Evolutionary conservation across 2,888 invertebrate species (phyloP).

Genomic region (Malthinus flaveolus): DNA sequence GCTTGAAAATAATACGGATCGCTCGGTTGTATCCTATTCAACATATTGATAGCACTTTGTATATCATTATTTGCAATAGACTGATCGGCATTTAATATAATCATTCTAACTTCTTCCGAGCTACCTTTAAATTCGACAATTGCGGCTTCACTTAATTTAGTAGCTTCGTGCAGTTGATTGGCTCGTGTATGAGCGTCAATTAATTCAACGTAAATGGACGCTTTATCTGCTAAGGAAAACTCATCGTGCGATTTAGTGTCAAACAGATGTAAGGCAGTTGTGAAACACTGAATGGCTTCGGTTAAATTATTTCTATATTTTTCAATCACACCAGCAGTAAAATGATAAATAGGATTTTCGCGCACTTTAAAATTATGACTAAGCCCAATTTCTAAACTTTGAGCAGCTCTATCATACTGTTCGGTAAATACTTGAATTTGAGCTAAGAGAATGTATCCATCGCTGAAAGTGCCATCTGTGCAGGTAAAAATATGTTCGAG

Average conservation of each 20-base stretch:
- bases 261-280: slow-evolving; percentile 71
- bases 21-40: slow-evolving; percentile 75
- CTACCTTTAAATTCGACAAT: slow-evolving; percentile 74
- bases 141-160: slow-evolving; percentile 76
- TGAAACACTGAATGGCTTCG: slow-evolving; percentile 75
- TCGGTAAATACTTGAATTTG: slow-evolving; percentile 77
- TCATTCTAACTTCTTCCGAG: slow-evolving; percentile 81
- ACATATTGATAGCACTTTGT: slow-evolving; percentile 77
- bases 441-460: slow-evolving; percentile 84
- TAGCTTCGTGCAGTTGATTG: slow-evolving; percentile 77
- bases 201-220: slow-evolving; percentile 85
- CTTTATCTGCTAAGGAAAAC: slow-evolving; percentile 71
- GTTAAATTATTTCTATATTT: slow-evolving; percentile 72
- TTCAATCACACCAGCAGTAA: slow-evolving; percentile 81
- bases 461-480: slow-evolving; percentile 77
- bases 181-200: slow-evolving; percentile 74
- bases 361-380: slow-evolving; percentile 92
- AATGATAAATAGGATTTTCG: slow-evolving; percentile 88
- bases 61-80: slow-evolving; percentile 79
- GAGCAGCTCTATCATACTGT: slow-evolving; percentile 75
- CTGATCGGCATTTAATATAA: slow-evolving; percentile 84
- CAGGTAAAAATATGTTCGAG: slow-evolving; percentile 74
- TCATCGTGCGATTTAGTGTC: slow-evolving; percentile 57
- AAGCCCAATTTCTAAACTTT: slow-evolving; percentile 85
- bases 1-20: slow-evolving; percentile 85